phyloP scores from a whole-genome alignment of 2,888 invertebrate genomes.

The Dioctria linearis region DNA sequence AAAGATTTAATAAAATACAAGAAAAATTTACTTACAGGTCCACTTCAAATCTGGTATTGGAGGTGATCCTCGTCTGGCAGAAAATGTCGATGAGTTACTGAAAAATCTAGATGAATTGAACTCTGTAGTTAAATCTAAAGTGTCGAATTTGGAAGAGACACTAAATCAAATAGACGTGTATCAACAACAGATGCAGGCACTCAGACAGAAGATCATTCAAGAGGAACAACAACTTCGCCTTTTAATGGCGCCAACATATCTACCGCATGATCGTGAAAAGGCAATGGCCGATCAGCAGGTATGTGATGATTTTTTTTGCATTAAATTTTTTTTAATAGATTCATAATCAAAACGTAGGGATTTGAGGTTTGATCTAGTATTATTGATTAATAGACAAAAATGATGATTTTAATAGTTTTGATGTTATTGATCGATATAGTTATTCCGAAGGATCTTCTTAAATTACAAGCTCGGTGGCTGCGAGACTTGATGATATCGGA shows the following conservation, averaged over 20 bases:
- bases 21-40: constrained; percentile 73
- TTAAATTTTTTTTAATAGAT: constrained; percentile 54
- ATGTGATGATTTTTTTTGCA: constrained; percentile 66
- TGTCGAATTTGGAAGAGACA: constrained; percentile 79
- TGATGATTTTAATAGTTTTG: neutral
- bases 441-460: neutral
- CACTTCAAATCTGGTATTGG: constrained; percentile 91
- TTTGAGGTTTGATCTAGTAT: constrained; percentile 24
- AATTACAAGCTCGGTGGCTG: neutral
- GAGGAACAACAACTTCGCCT: constrained; percentile 90
- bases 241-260: constrained; percentile 86
- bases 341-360: constrained; percentile 5
- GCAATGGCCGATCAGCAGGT: constrained; percentile 91
- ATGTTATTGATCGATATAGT: constrained; percentile 39
- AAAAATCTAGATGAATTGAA: constrained; percentile 77
- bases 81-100: constrained; percentile 80
- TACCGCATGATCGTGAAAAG: constrained; percentile 86
- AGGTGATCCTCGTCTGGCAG: constrained; percentile 82
- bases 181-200: constrained; percentile 87
- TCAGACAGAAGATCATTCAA: constrained; percentile 87
- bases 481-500: neutral
- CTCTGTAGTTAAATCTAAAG: constrained; percentile 65
- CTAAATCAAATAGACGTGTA: constrained; percentile 89
- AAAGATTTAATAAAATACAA: neutral
- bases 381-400: neutral